A percentile compares a stretch with the other conserved stretches of the same genome.
Evolutionary conservation across 2,113 vertebrate species (phyloP).

Genomic region (Circaetus gallicus): DNA sequence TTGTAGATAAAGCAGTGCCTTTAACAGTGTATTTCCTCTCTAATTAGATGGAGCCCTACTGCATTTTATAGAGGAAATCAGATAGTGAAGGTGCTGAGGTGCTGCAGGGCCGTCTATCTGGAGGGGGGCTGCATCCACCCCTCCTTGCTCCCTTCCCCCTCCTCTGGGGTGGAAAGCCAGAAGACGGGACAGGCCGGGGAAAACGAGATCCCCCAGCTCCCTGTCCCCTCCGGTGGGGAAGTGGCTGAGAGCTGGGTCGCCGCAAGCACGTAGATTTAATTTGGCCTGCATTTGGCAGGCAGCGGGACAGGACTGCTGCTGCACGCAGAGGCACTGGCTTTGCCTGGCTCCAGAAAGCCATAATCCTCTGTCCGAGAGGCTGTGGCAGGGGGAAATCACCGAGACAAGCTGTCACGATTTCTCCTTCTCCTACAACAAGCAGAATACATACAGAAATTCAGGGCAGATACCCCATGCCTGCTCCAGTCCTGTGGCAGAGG

Average conservation of each 20-base stretch:
- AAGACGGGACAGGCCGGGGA: not conserved
- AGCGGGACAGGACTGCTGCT: not conserved
- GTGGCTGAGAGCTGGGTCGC: not conserved
- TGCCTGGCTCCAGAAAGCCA: not conserved
- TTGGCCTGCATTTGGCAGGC: rapidly evolving
- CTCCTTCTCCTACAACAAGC: not conserved
- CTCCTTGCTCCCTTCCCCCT: not conserved
- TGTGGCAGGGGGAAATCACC: not conserved
- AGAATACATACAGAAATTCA: not conserved
- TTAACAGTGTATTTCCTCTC: not conserved
- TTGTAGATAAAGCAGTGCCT: not conserved
- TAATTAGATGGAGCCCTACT: not conserved
- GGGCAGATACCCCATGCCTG: not conserved
- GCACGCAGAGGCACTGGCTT: not conserved
- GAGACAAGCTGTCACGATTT: not conserved
- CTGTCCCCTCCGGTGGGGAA: rapidly evolving
- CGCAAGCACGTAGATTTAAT: rapidly evolving
- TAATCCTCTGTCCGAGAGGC: not conserved
- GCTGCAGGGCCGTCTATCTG: rapidly evolving
- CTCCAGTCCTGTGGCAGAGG: not conserved
- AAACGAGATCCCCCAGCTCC: not conserved
- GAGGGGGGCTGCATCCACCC: rapidly evolving
- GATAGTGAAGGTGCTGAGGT: not conserved
- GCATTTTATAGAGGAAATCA: not conserved
- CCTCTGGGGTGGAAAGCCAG: not conserved